Evolutionary conservation across 2,113 vertebrate species (phyloP).

Genomic region (Nematolebias whitei): DNA sequence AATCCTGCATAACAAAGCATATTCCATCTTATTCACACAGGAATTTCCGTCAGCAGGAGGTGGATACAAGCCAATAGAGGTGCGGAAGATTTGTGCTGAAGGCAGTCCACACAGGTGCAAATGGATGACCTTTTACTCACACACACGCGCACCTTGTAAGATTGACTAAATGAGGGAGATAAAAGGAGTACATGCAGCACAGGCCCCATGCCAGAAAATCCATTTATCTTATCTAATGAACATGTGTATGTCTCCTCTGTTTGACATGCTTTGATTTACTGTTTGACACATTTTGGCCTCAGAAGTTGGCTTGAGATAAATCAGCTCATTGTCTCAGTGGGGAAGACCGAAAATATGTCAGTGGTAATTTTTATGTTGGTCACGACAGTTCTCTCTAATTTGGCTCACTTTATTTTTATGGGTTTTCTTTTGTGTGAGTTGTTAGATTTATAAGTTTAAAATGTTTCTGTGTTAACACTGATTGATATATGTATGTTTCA

Average conservation of each 20-base stretch:
- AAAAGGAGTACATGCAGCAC: slow-evolving; percentile 31
- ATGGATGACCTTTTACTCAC: slow-evolving; percentile 46
- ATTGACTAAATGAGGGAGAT: slow-evolving; percentile 36
- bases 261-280: slow-evolving; percentile 46
- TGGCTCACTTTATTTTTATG: not conserved
- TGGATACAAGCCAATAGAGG: slow-evolving; percentile 44
- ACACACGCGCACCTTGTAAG: slow-evolving; percentile 18
- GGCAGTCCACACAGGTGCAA: slow-evolving; percentile 47
- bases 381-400: not conserved
- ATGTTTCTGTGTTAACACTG: not conserved
- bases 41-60: slow-evolving; percentile 39
- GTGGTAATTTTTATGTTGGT: not conserved
- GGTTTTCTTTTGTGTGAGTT: not conserved
- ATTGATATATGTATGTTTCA: not conserved
- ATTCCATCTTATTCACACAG: not conserved
- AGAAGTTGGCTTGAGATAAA: slow-evolving; percentile 50
- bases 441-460: not conserved
- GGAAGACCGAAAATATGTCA: slow-evolving; percentile 2
- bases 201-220: slow-evolving; percentile 36
- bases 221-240: slow-evolving; percentile 38
- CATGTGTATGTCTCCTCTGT: slow-evolving; percentile 27
- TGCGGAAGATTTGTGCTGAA: slow-evolving; percentile 18
- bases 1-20: not conserved
- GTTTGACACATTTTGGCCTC: slow-evolving; percentile 35
- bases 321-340: slow-evolving; percentile 13